These are phyloP conservation scores for Nomada flava DNA, from an alignment of 2,888 invertebrate genomes.

Conservation along the genomic window DNA sequence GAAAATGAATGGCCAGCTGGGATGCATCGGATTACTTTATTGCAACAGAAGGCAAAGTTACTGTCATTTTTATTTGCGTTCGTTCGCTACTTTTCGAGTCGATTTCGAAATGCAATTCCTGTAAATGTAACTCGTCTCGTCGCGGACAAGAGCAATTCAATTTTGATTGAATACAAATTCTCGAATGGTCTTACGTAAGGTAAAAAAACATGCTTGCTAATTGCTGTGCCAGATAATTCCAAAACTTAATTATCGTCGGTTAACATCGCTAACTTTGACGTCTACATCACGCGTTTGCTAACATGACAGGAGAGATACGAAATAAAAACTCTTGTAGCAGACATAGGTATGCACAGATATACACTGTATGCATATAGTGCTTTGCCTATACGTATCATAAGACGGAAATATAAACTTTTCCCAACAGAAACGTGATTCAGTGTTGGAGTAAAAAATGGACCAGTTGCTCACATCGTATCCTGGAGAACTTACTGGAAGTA, in stretches of 20 bases:
- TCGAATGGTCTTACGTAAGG: conserved; percentile 6
- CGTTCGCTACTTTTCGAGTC: not conserved
- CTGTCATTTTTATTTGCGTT: too few relatives aligned
- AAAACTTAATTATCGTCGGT: conserved; percentile 29
- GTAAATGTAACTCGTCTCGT: not conserved
- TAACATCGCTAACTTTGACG: conserved; percentile 1
- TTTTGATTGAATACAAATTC: not conserved
- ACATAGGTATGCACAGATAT: too few relatives aligned
- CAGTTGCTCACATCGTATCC: not conserved
- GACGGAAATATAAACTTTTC: not conserved
- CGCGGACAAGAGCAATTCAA: conserved; percentile 8
- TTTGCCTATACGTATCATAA: not conserved
- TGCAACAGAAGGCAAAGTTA: not conserved
- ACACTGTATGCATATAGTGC: too few relatives aligned
- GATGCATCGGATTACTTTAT: not conserved
- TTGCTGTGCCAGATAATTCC: not conserved
- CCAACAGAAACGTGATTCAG: not conserved
- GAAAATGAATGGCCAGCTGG: too few relatives aligned
- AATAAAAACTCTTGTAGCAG: not conserved
- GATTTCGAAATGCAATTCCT: not conserved
- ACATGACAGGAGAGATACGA: not conserved
- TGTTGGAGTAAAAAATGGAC: conserved; percentile 23
- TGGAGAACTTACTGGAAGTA: conserved; percentile 13
- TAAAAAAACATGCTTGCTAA: not conserved
- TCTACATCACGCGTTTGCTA: not conserved